Evolutionary conservation across 2,113 vertebrate species (phyloP), one percentile per base, ranked within the genome.

Genomic region (Plecotus auritus): DNA sequence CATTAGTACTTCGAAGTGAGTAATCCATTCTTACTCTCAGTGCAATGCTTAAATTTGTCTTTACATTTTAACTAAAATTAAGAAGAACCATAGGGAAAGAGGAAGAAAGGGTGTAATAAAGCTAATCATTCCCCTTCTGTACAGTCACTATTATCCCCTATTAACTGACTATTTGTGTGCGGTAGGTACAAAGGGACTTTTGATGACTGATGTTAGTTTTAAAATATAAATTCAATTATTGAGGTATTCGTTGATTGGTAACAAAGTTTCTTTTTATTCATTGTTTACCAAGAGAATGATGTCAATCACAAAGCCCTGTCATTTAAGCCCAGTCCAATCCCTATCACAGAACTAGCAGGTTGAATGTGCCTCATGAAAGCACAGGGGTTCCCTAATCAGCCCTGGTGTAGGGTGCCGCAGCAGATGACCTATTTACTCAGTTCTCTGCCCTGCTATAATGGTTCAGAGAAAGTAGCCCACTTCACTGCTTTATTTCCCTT

Each of bases 21-120:
- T 18, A 32, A 45, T 56, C 37, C 30, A 14, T 88, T 61, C 37
- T 84, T 66, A 35, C 11, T 40, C 45, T 61, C 32, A 32, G 51
- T n/a, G 7, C 28, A 45, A 9, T 88, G 70, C 37, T 72, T 78
- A 37, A 37, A 61, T 85, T 77, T 61, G 69, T 88, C 83, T 88
- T 90, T 66, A 32, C 17, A 67, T 85, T 94, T 94, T 88, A 95
- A 88, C 49, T 54, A 51, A 70, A 85, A 83, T 20, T 64, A 30
- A 87, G 51, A 47, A 70, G 74, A n/a, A 45, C 37, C 42, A 1
- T 16, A 66, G 47, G 40, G 16, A 85, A 51, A 72, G 35, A 84
- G 35, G 28, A 23, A 83, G 72, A 49, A 91, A 51, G 9, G 4
- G 1, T 61, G 5, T 70, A 32, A 47, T 85, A 59, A 80, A 66